Evolutionary conservation across 2,797 vertebrate species (phyloP).

Genomic region (Cossypha dichroa): DNA sequence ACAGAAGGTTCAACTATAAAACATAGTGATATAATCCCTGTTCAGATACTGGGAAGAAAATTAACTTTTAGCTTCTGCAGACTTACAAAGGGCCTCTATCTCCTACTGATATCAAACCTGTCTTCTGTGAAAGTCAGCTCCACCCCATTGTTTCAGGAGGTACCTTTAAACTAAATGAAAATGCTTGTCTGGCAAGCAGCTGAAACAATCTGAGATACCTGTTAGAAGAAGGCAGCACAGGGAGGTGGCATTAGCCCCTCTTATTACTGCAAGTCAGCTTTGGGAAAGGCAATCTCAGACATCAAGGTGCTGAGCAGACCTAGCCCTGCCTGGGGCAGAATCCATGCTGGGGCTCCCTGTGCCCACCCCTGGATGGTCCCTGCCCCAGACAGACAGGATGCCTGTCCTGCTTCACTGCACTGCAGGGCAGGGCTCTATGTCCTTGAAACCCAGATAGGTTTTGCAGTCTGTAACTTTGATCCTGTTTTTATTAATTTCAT

Average conservation of each 20-base stretch:
- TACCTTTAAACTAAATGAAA: neutral
- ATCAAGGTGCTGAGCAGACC: neutral
- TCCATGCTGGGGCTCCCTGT: fast-evolving
- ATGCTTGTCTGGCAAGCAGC: neutral
- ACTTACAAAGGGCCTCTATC: neutral
- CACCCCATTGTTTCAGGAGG: neutral
- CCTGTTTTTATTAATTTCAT: neutral
- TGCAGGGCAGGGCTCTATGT: neutral
- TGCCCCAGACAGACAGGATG: too few relatives aligned
- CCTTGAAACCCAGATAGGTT: neutral
- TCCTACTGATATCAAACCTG: neutral
- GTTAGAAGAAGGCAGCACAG: neutral
- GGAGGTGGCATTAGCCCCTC: neutral
- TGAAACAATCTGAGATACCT: neutral
- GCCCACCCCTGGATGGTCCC: too few relatives aligned
- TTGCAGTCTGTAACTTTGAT: neutral
- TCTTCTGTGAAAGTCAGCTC: neutral
- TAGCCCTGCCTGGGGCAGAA: neutral
- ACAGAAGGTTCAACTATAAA: neutral
- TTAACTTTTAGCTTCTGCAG: neutral
- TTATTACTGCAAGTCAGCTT: neutral
- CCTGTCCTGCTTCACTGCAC: fast-evolving
- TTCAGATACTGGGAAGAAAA: neutral
- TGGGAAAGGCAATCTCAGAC: neutral
- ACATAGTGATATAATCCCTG: neutral